Base-by-base conservation (phyloP, 2,888 invertebrate species). In the Brachypalpus laphriformis region DNA sequence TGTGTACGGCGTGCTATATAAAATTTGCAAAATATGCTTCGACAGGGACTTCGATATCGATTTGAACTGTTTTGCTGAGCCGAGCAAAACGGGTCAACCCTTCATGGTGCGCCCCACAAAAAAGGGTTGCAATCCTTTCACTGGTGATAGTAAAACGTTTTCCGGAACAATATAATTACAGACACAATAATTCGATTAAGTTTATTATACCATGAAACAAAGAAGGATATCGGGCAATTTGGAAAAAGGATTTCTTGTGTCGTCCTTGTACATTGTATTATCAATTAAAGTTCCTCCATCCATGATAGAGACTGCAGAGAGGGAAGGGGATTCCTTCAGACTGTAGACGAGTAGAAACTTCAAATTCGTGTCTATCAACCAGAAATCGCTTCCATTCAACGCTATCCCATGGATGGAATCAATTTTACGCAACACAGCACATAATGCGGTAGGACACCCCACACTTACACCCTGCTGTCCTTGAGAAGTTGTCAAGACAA, bases 301-400 rank as follows among this genome's bases (percentile, higher is more conserved):
- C 59, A 42, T 56, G 14, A 20, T 9, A 54, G 42, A 68, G 42
- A 9, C 5, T 20, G 5, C 9, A 6, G 18, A 28, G 11, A 11
- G 22, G 8, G n/a, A 14, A n/a, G n/a, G n/a, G 9, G 9, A 7
- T 6, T 0, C 18, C 7, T n/a, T n/a, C n/a, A n/a, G n/a, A n/a
- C n/a, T n/a, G n/a, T n/a, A n/a, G n/a, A n/a, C 20, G 2, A 14
- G 22, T 28, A 11, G 70, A 28, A 47, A 57, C 65, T 66, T 72
- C 54, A 66, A 66, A 66, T 71, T 82, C 71, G 65, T 77, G 82
- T 54, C 71, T 77, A 82, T 82, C 82, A 77, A 37, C 82, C 66
- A 65, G 59, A 77, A 77, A 82, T 82, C 77, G 71, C 22, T 40
- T 66, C 57, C 59, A 77, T 77, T 77, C 77, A 82, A 66, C 51